phyloP scores from a whole-genome alignment of 2,797 vertebrate genomes.

The Helarctos malayanus region DNA sequence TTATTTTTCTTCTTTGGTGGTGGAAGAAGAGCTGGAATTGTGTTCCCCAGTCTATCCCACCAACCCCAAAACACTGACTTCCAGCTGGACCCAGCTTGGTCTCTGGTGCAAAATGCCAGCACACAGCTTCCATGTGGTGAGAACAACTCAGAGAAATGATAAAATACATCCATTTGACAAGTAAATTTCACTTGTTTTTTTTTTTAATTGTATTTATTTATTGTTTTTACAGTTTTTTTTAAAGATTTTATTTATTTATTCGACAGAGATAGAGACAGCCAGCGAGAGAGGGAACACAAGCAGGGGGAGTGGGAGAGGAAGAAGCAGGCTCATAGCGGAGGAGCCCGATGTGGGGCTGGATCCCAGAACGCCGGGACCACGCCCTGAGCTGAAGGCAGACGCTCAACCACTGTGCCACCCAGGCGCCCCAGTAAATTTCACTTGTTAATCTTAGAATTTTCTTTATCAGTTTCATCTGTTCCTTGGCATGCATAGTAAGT shows the following conservation, averaged over 20 bases:
- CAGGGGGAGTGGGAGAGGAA: too few relatives aligned
- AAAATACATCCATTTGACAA: not conserved
- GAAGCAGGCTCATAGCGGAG: too few relatives aligned
- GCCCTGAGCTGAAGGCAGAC: too few relatives aligned
- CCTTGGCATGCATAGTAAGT: conserved; percentile 35
- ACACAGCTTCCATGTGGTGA: not conserved
- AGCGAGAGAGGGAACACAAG: too few relatives aligned
- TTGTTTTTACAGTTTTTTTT: too few relatives aligned
- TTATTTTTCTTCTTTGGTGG: not conserved
- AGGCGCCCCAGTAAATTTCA: conserved; percentile 41
- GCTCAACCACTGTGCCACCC: too few relatives aligned
- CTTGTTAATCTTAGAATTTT: conserved; percentile 64
- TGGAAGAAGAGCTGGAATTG: not conserved
- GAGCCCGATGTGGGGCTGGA: too few relatives aligned
- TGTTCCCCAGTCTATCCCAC: not conserved
- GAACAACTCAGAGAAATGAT: not conserved
- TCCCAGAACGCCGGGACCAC: too few relatives aligned
- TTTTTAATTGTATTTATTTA: too few relatives aligned
- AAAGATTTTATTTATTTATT: too few relatives aligned
- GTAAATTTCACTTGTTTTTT: conserved; percentile 35
- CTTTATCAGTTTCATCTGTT: conserved; percentile 42
- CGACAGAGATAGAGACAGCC: too few relatives aligned
- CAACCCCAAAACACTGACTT: not conserved
- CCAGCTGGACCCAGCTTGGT: not conserved
- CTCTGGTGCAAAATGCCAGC: not conserved